Base-by-base conservation (phyloP, 2,797 vertebrate genomes). In the Enteromius treurensis region DNA sequence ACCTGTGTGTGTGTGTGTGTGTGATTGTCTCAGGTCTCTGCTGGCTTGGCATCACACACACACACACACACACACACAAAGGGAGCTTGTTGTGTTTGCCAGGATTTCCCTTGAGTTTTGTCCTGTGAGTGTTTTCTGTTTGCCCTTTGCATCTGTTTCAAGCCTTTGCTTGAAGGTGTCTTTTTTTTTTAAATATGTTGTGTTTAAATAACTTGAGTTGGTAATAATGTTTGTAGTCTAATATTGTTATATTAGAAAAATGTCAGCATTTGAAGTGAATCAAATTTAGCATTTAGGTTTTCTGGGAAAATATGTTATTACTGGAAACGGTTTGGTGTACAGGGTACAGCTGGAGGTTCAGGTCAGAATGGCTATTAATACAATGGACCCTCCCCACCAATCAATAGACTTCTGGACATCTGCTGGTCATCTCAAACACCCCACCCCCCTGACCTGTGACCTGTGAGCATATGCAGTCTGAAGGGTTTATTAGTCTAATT, bases 361-460 rank as follows among this genome's bases (percentile, higher is more conserved):
- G 40, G 67, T 58, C 76, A 49, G 19, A n/a, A 64, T 49, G 60
- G 58, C 23, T 49, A 74, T 64, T 58, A 42, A 60, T 58, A 58
- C 51, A 71, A 71, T 32, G 62, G 26, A 64, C 80, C 42, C 68
- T 62, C 53, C 40, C 26, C 55, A 37, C 29, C 17, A 74, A 74
- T 74, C 42, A 74, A 74, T 81, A 74, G 21, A 19, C 42, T n/a
- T 68, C 11, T 19, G 55, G 42, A 74, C 80, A 81, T 81, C 55
- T 81, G 80, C 55, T 65, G 69, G 49, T 40, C 70, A 74, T 47
- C 26, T 19, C 23, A 62, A 23, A 19, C 17, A 53, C 51, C 51
- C 8, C 51, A 32, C 26, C 62, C 21, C 40, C 23, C 11, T 8
- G 17, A 81, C 68, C 67, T 23, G 2, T 67, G 32, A 68, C 58